phyloP scores from a whole-genome alignment of 1,140 invertebrate genomes.

The Ceratosolen solmsi region DNA sequence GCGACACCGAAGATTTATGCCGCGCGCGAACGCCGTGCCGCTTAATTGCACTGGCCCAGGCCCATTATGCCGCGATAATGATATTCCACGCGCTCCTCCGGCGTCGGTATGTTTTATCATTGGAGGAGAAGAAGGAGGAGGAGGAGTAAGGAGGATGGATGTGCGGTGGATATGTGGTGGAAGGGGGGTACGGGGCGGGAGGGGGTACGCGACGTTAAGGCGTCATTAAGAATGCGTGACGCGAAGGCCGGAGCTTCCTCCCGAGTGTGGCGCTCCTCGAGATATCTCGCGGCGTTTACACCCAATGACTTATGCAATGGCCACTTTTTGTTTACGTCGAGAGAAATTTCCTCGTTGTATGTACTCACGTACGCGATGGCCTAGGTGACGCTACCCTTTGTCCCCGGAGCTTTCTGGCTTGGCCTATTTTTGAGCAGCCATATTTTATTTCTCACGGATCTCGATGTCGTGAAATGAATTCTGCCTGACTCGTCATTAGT shows the following conservation, averaged over 20 bases:
- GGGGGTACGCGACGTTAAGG: neutral
- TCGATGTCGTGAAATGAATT: neutral
- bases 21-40: slow-evolving; percentile 48
- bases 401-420: neutral
- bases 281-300: neutral
- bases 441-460: neutral
- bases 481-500: too few species aligned
- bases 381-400: neutral
- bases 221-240: slow-evolving; percentile 40
- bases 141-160: neutral
- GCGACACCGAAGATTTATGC: slow-evolving; percentile 59
- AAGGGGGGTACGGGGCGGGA: neutral
- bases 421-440: neutral
- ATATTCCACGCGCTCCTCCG: slow-evolving; percentile 56
- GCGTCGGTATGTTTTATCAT: slow-evolving; percentile 21
- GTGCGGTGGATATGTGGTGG: too few species aligned
- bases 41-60: slow-evolving; percentile 58
- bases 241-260: slow-evolving; percentile 25
- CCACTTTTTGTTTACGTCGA: neutral
- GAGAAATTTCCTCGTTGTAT: neutral
- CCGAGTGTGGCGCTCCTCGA: neutral
- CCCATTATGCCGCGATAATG: slow-evolving; percentile 62
- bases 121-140: neutral
- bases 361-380: neutral
- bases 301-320: neutral